phyloP scores from a whole-genome alignment of 2,888 invertebrate genomes.

The Cheilosia variabilis region DNA sequence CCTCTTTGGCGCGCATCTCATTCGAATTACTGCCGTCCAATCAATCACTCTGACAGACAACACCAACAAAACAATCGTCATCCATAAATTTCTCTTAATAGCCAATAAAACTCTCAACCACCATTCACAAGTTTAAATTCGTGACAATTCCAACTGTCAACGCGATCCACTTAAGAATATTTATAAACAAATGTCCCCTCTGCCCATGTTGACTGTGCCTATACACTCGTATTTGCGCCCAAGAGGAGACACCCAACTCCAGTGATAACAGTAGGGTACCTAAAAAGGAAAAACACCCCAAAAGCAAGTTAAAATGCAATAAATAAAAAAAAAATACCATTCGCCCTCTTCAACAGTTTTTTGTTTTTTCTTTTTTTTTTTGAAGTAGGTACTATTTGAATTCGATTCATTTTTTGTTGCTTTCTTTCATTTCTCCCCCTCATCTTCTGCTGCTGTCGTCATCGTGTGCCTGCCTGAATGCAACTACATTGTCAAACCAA shows the following conservation, averaged over 20 bases:
- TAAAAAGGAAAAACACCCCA: neutral
- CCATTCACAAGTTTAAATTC: slow-evolving; percentile 72
- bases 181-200: slow-evolving; percentile 70
- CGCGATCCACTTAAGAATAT: slow-evolving; percentile 75
- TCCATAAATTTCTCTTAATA: slow-evolving; percentile 73
- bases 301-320: slow-evolving; percentile 57
- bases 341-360: slow-evolving; percentile 26
- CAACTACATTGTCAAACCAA: slow-evolving; percentile 43
- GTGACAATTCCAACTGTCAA: slow-evolving; percentile 74
- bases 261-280: slow-evolving; percentile 14
- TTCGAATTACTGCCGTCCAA: slow-evolving; percentile 22
- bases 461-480: slow-evolving; percentile 46
- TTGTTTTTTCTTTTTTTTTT: slow-evolving; percentile 39
- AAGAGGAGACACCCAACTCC: slow-evolving; percentile 1
- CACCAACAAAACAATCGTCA: slow-evolving; percentile 61
- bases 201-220: slow-evolving; percentile 34
- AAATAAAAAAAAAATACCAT: slow-evolving; percentile 60
- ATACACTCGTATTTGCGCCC: slow-evolving; percentile 1
- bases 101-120: slow-evolving; percentile 73
- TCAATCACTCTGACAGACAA: slow-evolving; percentile 62
- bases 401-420: slow-evolving; percentile 64
- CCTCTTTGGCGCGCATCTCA: slow-evolving; percentile 3
- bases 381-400: slow-evolving; percentile 41
- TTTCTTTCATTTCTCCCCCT: slow-evolving; percentile 23
- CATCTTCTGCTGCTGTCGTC: slow-evolving; percentile 5